A percentile compares a stretch with the other conserved stretches of the same genome.
Conservation (phyloP, 2,797 vertebrate genomes). For the Myotis planiceps region DNA sequence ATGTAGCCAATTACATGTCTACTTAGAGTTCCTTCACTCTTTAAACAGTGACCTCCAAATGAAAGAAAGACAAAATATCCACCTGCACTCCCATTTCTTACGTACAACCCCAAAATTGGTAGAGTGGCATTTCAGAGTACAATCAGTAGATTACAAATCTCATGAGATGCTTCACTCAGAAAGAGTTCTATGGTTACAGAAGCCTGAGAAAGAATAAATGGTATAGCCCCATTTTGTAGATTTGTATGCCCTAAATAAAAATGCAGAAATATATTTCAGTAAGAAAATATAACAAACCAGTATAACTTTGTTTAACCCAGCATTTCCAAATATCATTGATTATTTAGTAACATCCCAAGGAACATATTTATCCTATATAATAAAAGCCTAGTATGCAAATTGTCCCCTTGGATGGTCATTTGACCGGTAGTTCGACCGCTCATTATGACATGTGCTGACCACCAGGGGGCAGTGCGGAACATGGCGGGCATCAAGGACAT, state of each 20-base stretch:
- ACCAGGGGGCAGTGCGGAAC: too few species aligned
- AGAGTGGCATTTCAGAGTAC: neutral
- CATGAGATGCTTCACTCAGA: neutral
- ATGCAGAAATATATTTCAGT: neutral
- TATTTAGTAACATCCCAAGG: neutral
- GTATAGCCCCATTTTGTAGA: neutral
- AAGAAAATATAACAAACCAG: neutral
- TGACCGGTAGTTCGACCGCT: too few species aligned
- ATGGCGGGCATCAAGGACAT: accelerated
- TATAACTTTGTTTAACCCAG: neutral
- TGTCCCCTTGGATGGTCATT: too few species aligned
- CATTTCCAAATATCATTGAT: neutral
- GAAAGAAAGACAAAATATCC: neutral
- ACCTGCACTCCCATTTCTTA: neutral
- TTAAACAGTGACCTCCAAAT: neutral
- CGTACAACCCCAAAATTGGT: neutral
- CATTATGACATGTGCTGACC: too few species aligned
- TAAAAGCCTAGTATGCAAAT: too few species aligned
- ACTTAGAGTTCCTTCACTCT: neutral
- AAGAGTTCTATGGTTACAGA: neutral
- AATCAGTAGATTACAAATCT: neutral
- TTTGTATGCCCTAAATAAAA: neutral
- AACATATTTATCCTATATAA: neutral
- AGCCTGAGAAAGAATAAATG: neutral
- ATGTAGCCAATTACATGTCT: neutral